Conservation (phyloP, 2,888 invertebrate species). For the Heteropelma amictum region DNA sequence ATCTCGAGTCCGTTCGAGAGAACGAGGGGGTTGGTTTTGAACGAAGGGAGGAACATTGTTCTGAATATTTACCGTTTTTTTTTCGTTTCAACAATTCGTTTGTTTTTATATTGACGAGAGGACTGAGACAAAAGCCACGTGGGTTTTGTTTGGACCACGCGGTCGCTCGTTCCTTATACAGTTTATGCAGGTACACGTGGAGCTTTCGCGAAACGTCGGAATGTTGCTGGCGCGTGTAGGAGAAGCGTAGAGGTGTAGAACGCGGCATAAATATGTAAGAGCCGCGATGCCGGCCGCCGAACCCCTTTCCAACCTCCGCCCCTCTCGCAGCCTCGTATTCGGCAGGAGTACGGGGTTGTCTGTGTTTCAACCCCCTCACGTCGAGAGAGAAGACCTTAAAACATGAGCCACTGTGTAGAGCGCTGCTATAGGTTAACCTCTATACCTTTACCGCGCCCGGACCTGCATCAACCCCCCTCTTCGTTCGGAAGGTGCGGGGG, state of each 20-base stretch:
- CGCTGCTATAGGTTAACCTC: slow-evolving; percentile 5
- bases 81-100: too few species aligned
- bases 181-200: slow-evolving; percentile 19
- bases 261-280: slow-evolving; percentile 78
- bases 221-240: slow-evolving; percentile 64
- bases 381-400: slow-evolving; percentile 1
- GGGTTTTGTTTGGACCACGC: slow-evolving; percentile 45
- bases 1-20: too few species aligned
- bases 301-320: slow-evolving; percentile 27
- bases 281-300: slow-evolving; percentile 66
- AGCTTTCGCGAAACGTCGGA: slow-evolving; percentile 47
- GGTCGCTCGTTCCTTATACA: slow-evolving; percentile 22
- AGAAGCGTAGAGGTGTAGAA: slow-evolving; percentile 64
- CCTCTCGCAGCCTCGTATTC: slow-evolving; percentile 11
- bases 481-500: slow-evolving; percentile 24
- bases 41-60: too few species aligned
- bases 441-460: slow-evolving; percentile 41
- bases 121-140: slow-evolving; percentile 25
- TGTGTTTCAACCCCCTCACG: slow-evolving; percentile 34
- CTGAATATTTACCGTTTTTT: too few species aligned
- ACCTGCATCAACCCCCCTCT: slow-evolving; percentile 57
- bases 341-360: slow-evolving; percentile 4
- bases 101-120: not conserved
- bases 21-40: too few species aligned
- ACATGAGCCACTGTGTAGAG: slow-evolving; percentile 24